Conservation (phyloP, 2,113 vertebrate species). For the Phalacrocorax carbo region DNA sequence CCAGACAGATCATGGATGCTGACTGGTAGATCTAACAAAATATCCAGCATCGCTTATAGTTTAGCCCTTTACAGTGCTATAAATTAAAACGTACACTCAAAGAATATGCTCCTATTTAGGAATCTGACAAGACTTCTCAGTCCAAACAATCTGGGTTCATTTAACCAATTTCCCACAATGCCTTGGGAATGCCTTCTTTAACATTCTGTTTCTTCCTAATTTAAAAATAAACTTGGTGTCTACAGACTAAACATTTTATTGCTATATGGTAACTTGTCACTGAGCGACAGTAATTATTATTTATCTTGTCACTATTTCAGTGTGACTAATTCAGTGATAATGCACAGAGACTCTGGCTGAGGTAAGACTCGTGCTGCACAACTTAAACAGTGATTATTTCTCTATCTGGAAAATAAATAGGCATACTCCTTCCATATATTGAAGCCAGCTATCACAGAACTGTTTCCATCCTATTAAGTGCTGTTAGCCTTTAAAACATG, state of each 20-base stretch:
- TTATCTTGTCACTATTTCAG: not conserved
- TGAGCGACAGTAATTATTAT: not conserved
- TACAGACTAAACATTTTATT: not conserved
- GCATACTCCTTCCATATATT: rapidly evolving
- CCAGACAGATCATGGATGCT: not conserved
- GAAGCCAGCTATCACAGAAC: not conserved
- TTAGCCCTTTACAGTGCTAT: not conserved
- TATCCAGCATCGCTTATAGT: not conserved
- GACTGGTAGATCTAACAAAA: not conserved
- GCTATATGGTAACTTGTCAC: not conserved
- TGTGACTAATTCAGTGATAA: not conserved
- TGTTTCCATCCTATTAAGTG: not conserved
- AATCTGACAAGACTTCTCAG: not conserved
- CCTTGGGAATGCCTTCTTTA: not conserved
- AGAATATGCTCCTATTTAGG: not conserved
- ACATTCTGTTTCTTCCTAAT: not conserved
- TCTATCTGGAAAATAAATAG: not conserved
- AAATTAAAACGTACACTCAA: not conserved
- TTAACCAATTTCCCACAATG: not conserved
- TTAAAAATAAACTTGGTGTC: not conserved
- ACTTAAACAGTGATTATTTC: not conserved
- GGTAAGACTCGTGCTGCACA: not conserved
- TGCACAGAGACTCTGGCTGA: not conserved
- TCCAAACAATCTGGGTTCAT: not conserved
- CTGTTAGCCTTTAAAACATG: not conserved